Evolutionary conservation across 1,140 invertebrate species (phyloP).

Genomic region (Drosophila equinoxialis): DNA sequence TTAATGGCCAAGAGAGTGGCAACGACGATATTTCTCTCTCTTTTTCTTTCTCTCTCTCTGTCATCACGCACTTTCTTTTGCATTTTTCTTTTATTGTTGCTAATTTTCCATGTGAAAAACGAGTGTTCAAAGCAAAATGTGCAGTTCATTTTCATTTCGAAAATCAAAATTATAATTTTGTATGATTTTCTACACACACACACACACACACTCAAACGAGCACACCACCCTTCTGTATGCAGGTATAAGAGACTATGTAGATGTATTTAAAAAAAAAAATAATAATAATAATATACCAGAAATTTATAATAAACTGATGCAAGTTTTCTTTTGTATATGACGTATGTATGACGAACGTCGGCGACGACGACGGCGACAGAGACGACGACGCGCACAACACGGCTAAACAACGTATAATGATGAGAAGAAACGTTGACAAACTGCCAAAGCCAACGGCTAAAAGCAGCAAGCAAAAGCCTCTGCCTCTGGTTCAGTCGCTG

Average conservation of each 20-base stretch:
- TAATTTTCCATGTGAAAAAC: constrained; percentile 2
- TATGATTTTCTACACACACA: not conserved
- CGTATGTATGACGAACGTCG: constrained; percentile 52
- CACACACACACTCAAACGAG: no score
- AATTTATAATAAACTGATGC: constrained; percentile 62
- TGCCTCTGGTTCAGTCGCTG: not conserved
- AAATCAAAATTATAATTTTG: not conserved
- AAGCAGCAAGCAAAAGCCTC: constrained; percentile 6
- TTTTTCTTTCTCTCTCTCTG: not conserved
- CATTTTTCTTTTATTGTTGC: constrained; percentile 18
- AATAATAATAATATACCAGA: not conserved
- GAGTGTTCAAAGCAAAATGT: not conserved
- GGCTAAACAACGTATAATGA: constrained; percentile 73
- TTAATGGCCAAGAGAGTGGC: not conserved
- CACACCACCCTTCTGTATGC: not conserved
- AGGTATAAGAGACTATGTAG: not conserved
- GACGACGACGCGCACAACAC: constrained; percentile 72
- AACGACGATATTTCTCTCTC: not conserved
- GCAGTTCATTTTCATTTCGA: not conserved
- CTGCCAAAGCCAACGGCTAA: constrained; percentile 40
- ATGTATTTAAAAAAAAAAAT: not conserved
- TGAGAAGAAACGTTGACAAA: constrained; percentile 57
- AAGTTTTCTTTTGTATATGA: constrained; percentile 65
- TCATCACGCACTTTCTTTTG: constrained; percentile 26
- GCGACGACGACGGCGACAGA: constrained; percentile 40